These are phyloP conservation scores for Prionailurus viverrinus DNA, from an alignment of 2,113 vertebrate genomes.

Conservation along the genomic window DNA sequence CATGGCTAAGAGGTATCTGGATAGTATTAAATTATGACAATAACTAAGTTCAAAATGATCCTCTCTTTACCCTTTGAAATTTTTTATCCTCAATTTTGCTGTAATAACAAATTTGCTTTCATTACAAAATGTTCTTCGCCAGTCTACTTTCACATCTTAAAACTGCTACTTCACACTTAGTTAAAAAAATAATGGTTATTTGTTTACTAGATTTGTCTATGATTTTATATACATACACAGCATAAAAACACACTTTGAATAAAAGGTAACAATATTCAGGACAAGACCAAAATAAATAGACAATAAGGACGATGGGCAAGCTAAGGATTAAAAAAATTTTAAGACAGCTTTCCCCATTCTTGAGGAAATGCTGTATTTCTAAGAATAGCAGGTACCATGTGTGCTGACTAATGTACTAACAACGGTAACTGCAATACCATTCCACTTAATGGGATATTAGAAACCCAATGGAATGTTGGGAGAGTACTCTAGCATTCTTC, in stretches of 20 bases:
- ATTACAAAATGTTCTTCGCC: neutral
- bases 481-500: slow-evolving; percentile 29
- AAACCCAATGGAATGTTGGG: slow-evolving; percentile 13
- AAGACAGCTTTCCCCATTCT: slow-evolving; percentile 57
- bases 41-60: neutral
- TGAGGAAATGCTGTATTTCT: slow-evolving; percentile 58
- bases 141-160: slow-evolving; percentile 13
- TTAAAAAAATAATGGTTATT: neutral
- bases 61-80: neutral
- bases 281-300: neutral
- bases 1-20: neutral
- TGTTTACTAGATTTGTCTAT: slow-evolving; percentile 12
- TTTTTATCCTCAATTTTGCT: neutral
- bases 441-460: slow-evolving; percentile 64
- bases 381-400: slow-evolving; percentile 54
- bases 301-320: slow-evolving; percentile 39
- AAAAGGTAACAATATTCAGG: neutral
- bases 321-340: slow-evolving; percentile 66
- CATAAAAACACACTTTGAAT: neutral
- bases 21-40: neutral
- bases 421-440: slow-evolving; percentile 28
- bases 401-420: neutral
- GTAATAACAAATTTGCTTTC: neutral
- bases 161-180: neutral
- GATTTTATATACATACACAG: neutral